Evolutionary conservation across 2,113 vertebrate genomes (phyloP), one percentile per base, ranked within the genome.

Genomic region (Circaetus cinerascens): DNA sequence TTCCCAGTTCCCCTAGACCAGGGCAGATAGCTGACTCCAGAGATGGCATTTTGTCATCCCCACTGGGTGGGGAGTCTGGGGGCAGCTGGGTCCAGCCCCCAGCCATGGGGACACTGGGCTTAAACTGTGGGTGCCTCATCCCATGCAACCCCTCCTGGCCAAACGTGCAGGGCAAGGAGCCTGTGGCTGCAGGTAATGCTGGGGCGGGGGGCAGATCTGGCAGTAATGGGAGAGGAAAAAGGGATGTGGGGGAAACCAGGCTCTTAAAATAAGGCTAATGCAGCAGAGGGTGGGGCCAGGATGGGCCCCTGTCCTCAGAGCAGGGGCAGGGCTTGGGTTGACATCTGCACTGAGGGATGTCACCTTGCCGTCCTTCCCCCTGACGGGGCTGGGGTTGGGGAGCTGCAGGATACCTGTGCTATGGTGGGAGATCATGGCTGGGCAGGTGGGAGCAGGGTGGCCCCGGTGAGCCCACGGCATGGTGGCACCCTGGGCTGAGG

Each of bases 401-500:
- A 1, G 21, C 38, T 60, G 57, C 38, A 34, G 51, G 27, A 27
- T 34, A 13, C n/a, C 32, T 25, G 19, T 43, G 46, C 51, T n/a
- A 0, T n/a, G 55, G 21, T 53, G 62, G 74, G 73, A 72, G 27
- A 23, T 57, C 2, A 0, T 13, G 45, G 69, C 66, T 53, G 30
- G 46, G 15, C 10, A 14, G 51, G 50, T 12, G 38, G 41, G 55
- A 46, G 41, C 45, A 32, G 25, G 4, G 29, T 9, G 10, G 14
- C 12, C 14, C 20, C 0, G 0, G 19, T 57, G 63, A 92, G 38
- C 29, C 48, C 7, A 1, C 40, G 26, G 36, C 7, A 1, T 23
- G 45, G 34, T 71, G 45, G 27, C 20, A 43, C 8, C 17, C 40
- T 3, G 3, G 36, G 50, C 41, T 46, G 13, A 50, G 16, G 26